phyloP scores from a whole-genome alignment of 92 coral and sea anemone species.

The Phenganax subtilis region DNA sequence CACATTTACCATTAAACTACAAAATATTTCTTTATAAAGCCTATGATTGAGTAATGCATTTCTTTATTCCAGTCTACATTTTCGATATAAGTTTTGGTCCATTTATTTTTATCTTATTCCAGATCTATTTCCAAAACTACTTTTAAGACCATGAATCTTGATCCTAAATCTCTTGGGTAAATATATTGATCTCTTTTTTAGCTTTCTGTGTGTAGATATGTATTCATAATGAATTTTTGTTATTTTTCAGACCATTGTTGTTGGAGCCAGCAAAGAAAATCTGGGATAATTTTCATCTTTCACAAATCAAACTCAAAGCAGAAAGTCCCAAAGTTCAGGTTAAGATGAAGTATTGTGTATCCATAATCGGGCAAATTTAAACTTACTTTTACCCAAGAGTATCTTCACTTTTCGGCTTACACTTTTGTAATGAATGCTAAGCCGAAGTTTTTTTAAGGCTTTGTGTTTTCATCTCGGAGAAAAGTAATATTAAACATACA shows the following conservation, averaged over 20 bases:
- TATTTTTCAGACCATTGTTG: slow-evolving; percentile 56
- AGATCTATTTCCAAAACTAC: too few species aligned
- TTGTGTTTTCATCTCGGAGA: not conserved
- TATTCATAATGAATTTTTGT: not conserved
- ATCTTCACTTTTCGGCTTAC: too few species aligned
- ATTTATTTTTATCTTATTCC: not conserved
- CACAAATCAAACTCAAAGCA: slow-evolving; percentile 63
- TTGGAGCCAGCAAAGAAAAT: slow-evolving; percentile 71
- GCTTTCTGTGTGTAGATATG: not conserved
- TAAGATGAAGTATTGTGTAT: not conserved
- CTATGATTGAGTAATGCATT: too few species aligned
- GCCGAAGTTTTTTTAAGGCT: not conserved
- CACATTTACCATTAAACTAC: not conserved
- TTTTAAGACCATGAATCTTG: slow-evolving; percentile 58
- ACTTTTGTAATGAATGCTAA: too few species aligned
- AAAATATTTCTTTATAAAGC: too few species aligned
- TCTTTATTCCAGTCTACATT: not conserved
- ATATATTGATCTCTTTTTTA: not conserved
- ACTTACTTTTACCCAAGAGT: not conserved
- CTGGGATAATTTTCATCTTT: slow-evolving; percentile 65
- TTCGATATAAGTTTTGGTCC: not conserved
- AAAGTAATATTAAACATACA: not conserved
- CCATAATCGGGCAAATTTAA: too few species aligned
- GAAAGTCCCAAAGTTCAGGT: slow-evolving; percentile 33
- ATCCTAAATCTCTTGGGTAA: slow-evolving; percentile 86